Evolutionary conservation across 1,140 invertebrate species (phyloP).

Genomic region (Microplitis mediator): DNA sequence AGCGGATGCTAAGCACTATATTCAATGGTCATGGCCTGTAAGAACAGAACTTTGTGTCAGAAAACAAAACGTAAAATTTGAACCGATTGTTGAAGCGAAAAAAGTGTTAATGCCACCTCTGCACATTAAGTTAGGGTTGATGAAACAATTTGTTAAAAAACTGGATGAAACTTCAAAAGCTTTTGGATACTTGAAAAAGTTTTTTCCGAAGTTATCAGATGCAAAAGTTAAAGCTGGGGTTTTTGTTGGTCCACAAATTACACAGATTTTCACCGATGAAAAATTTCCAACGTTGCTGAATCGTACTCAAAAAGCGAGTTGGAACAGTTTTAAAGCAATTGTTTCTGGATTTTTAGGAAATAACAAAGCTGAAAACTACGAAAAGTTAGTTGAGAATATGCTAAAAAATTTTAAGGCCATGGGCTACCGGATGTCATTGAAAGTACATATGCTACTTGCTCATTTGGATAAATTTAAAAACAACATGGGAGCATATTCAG

Average conservation of each 20-base stretch:
- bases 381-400: too few relatives aligned
- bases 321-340: too few relatives aligned
- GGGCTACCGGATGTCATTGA: too few relatives aligned
- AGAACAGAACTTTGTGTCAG: background rate
- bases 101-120: background rate
- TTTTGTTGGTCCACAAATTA: background rate
- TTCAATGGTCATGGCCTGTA: slow-evolving; percentile 40
- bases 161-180: slow-evolving; percentile 32
- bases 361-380: too few relatives aligned
- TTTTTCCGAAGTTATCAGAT: too few relatives aligned
- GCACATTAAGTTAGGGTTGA: background rate
- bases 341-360: too few relatives aligned
- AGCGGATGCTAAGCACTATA: slow-evolving; percentile 44
- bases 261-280: background rate
- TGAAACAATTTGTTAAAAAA: too few relatives aligned
- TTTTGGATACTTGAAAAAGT: background rate
- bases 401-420: too few relatives aligned
- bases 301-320: background rate
- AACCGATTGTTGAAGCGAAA: background rate
- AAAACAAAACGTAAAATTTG: background rate
- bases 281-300: slow-evolving; percentile 1
- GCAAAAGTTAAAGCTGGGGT: background rate
- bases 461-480: too few relatives aligned
- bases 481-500: too few relatives aligned
- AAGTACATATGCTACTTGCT: too few relatives aligned